These are phyloP conservation scores for Chaetodon auriga DNA, from an alignment of 2,113 vertebrate species.

Conservation along the genomic window DNA sequence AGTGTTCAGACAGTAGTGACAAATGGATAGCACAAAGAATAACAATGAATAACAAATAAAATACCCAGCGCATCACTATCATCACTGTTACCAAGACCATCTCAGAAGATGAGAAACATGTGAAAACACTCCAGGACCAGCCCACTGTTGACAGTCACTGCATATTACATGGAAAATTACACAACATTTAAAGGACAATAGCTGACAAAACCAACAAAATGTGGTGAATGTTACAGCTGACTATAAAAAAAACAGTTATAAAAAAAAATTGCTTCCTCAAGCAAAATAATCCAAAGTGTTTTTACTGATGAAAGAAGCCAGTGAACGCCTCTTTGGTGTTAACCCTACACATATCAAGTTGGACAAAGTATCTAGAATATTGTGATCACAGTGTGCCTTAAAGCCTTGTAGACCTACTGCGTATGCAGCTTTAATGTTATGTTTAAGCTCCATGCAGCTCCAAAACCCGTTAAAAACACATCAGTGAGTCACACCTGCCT, in stretches of 20 bases:
- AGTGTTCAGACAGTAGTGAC: not conserved
- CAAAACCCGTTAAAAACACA: not conserved
- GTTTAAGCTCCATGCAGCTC: not conserved
- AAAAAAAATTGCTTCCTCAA: not conserved
- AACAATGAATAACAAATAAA: not conserved
- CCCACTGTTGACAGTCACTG: not conserved
- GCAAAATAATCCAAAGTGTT: not conserved
- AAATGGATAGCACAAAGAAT: not conserved
- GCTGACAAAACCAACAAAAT: not conserved
- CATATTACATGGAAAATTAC: conserved; percentile 1
- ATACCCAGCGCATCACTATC: not conserved
- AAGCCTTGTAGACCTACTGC: too few relatives aligned
- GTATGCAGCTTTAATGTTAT: not conserved
- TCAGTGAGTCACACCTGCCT: not conserved
- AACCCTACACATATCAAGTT: not conserved
- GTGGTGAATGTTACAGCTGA: not conserved
- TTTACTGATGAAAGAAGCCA: not conserved
- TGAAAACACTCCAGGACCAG: not conserved
- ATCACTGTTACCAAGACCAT: not conserved
- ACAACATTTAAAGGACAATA: not conserved
- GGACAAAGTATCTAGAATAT: not conserved
- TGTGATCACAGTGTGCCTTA: not conserved
- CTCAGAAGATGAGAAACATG: not conserved
- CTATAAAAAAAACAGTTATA: not conserved
- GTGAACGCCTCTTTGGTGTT: not conserved